phyloP scores from a whole-genome alignment of 2,888 invertebrate genomes.

The Ernsta delagoae region DNA sequence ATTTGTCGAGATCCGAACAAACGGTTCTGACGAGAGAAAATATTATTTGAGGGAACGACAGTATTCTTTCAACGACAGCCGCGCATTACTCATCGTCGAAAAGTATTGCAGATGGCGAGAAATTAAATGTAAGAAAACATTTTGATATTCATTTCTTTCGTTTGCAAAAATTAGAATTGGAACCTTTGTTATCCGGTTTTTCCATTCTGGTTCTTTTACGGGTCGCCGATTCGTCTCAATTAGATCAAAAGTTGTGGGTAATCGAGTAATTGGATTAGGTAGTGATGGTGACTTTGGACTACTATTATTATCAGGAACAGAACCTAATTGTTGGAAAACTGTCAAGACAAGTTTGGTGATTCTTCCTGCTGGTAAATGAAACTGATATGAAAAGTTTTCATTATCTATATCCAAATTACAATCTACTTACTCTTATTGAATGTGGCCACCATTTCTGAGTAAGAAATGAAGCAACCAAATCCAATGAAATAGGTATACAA shows the following conservation, averaged over 20 bases:
- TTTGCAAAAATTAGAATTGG: conserved; percentile 19
- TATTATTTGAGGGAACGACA: conserved; percentile 28
- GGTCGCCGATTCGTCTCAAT: conserved; percentile 30
- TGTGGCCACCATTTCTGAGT: no score
- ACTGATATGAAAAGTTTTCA: background rate
- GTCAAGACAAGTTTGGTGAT: background rate
- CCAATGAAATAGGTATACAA: no score
- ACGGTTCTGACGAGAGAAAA: conserved; percentile 27
- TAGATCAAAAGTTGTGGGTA: conserved; percentile 27
- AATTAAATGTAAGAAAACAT: conserved; percentile 34
- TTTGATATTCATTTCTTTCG: conserved; percentile 26
- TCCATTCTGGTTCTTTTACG: conserved; percentile 13
- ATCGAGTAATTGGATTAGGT: conserved; percentile 29
- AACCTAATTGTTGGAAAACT: background rate
- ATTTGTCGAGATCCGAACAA: conserved; percentile 40
- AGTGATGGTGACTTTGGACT: background rate
- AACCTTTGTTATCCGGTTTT: conserved; percentile 20
- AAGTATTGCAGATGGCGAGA: conserved; percentile 35
- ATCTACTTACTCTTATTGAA: no score
- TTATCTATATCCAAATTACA: no score
- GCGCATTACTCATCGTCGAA: conserved; percentile 32
- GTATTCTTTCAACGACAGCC: conserved; percentile 23
- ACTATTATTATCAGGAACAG: conserved; percentile 1
- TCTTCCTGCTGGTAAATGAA: background rate
- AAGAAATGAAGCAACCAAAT: no score